These are phyloP conservation scores for Halichoerus grypus DNA, from an alignment of 2,113 vertebrate genomes.

Conservation along the genomic window DNA sequence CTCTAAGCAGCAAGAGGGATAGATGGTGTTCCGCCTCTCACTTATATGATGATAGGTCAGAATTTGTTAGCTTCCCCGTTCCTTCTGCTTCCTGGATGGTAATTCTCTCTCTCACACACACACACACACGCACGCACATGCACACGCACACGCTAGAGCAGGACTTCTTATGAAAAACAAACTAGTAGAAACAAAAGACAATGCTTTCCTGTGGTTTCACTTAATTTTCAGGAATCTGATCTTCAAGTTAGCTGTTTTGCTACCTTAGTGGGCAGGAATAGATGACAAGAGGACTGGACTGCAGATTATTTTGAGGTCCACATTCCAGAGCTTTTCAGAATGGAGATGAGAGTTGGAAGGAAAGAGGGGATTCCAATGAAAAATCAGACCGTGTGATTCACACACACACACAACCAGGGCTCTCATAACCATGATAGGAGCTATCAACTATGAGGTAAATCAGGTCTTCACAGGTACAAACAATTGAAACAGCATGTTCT, in stretches of 20 bases:
- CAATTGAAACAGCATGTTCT: slow-evolving; percentile 10
- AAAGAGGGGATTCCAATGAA: slow-evolving; percentile 55
- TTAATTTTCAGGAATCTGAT: slow-evolving; percentile 64
- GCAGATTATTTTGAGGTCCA: slow-evolving; percentile 28
- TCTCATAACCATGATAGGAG: slow-evolving; percentile 16
- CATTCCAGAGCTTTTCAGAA: slow-evolving; percentile 62
- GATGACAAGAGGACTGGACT: slow-evolving; percentile 18
- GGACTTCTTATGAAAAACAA: slow-evolving; percentile 59
- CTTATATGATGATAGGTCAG: background rate
- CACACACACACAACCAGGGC: background rate
- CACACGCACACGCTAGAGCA: background rate
- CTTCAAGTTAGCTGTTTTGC: slow-evolving; percentile 17
- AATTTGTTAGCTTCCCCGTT: slow-evolving; percentile 45
- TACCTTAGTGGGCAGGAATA: slow-evolving; percentile 39
- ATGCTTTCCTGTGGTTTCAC: slow-evolving; percentile 24
- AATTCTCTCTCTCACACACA: background rate
- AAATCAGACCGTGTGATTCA: background rate
- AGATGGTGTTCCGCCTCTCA: slow-evolving; percentile 39
- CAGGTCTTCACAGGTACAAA: slow-evolving; percentile 45
- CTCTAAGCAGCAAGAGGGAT: slow-evolving; percentile 58
- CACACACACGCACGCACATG: background rate
- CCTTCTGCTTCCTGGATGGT: background rate
- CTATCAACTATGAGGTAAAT: background rate
- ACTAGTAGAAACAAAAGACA: slow-evolving; percentile 63
- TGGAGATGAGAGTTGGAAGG: slow-evolving; percentile 46